Base-by-base conservation (phyloP, 92 coral and sea anemone genomes). In the Porites divaricata region DNA sequence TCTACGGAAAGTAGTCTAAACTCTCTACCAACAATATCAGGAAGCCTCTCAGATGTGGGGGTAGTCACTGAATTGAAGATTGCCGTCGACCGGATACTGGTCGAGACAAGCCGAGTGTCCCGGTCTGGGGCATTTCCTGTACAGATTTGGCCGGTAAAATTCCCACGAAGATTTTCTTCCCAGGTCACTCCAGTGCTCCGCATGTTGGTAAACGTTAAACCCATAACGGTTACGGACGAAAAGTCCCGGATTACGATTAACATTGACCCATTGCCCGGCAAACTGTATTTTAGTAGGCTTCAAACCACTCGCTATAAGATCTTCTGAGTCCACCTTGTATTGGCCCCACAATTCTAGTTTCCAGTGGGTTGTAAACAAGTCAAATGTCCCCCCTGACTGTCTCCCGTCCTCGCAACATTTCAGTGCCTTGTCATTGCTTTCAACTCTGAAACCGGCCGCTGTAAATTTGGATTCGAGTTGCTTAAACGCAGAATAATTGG, bases 171-270 rank as follows among this genome's bases (percentile, higher is more conserved):
- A 93, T 2, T 85, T 72, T 53, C 89, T 92, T 2, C 98, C 98
- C 63, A 63, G 20, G 28, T 95, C 99, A 96, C 93, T 91, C 99
- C 99, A 97, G 88, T 97, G 99, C 58, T 97, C 99, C 14, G 87
- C 94, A 61, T 97, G 99, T 5, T 93, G 92, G 78, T 88, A 95
- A 58, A 92, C 84, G 56, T 84, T 78, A 26, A 96, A 90, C 9
- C 99, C 99, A 79, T 97, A 97, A 58, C 99, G 97, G 81, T 97
- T 97, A 67, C 99, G 95, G 9, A 97, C 98, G 80, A 88, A 97
- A 11, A 97, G 95, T 13, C 99, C 99, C 45, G 99, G 99, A 88
- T 97, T 97, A 49, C 99, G 95, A 63, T 95, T 95, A 74, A 97
- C 98, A 23, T 87, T 95, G 2, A 97, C 99, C 98, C 95, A 91